A percentile compares a stretch with the other conserved stretches of the same genome.
phyloP scores from a whole-genome alignment of 2,797 vertebrate genomes.

The Pristis pectinata region DNA sequence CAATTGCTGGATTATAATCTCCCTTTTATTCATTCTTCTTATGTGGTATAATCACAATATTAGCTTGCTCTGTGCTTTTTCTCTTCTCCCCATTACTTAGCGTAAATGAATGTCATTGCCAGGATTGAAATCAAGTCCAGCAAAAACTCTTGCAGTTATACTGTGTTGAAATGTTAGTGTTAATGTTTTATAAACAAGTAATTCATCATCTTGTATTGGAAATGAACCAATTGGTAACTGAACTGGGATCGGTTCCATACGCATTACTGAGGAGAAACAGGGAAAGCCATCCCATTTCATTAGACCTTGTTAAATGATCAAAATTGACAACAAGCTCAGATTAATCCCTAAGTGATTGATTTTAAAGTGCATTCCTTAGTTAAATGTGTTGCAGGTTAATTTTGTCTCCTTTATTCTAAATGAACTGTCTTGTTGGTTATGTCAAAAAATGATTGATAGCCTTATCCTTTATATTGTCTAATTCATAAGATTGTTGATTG shows the following conservation, averaged over 20 bases:
- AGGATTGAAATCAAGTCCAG: slow-evolving; percentile 26
- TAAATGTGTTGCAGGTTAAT: not conserved
- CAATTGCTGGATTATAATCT: slow-evolving; percentile 16
- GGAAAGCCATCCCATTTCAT: slow-evolving; percentile 2
- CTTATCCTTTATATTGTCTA: not conserved
- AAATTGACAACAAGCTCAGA: not conserved
- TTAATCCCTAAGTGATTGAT: not conserved
- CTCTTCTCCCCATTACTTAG: not conserved
- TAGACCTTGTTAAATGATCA: not conserved
- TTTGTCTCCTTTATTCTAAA: not conserved
- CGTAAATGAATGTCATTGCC: slow-evolving; percentile 5
- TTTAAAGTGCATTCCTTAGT: not conserved
- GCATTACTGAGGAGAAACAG: not conserved
- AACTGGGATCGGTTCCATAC: not conserved
- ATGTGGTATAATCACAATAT: not conserved
- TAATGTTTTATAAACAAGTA: not conserved
- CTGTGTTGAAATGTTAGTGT: slow-evolving; percentile 21
- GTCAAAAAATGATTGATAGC: not conserved
- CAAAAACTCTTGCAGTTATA: slow-evolving; percentile 1
- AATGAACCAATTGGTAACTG: slow-evolving; percentile 33
- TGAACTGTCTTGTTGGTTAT: not conserved
- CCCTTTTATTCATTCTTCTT: not conserved
- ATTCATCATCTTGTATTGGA: slow-evolving; percentile 15
- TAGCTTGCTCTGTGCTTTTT: not conserved
- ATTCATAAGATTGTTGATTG: not conserved